A percentile compares a stretch with the other conserved stretches of the same genome.
Conservation (phyloP, 2,888 invertebrate species). For the Acanthosepion pharaonis region DNA sequence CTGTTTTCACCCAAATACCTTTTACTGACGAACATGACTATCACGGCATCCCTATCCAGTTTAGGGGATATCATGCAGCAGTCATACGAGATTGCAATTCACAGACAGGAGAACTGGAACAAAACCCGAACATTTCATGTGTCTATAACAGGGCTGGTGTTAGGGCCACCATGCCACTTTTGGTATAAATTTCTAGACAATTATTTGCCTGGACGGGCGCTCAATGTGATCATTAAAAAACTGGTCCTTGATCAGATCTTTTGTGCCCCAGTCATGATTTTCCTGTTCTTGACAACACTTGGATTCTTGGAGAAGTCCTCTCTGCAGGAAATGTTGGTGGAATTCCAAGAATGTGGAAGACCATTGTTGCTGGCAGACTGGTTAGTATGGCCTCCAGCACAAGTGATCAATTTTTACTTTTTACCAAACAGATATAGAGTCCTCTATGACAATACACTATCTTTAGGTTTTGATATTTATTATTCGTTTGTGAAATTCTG, state of each 20-base stretch:
- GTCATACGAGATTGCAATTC: slow-evolving; percentile 79
- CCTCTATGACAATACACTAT: slow-evolving; percentile 78
- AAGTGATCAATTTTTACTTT: slow-evolving; percentile 92
- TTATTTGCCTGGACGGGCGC: slow-evolving; percentile 81
- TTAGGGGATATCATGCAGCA: slow-evolving; percentile 88
- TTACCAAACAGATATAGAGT: slow-evolving; percentile 88
- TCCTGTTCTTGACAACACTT: slow-evolving; percentile 85
- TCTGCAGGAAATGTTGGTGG: slow-evolving; percentile 74
- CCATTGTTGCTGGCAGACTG: slow-evolving; percentile 89
- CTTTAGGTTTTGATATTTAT: slow-evolving; percentile 70
- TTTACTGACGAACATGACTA: slow-evolving; percentile 82
- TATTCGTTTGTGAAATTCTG: slow-evolving; percentile 66
- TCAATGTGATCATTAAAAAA: slow-evolving; percentile 80
- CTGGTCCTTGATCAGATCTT: slow-evolving; percentile 87
- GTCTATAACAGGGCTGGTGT: slow-evolving; percentile 84
- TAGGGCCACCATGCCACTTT: slow-evolving; percentile 87
- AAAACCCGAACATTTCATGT: slow-evolving; percentile 82
- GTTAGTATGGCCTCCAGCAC: slow-evolving; percentile 93
- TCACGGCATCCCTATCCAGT: slow-evolving; percentile 85
- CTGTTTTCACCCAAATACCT: slow-evolving; percentile 63
- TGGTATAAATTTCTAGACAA: slow-evolving; percentile 88
- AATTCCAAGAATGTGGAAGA: slow-evolving; percentile 84
- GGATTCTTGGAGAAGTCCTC: slow-evolving; percentile 80
- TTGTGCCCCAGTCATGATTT: slow-evolving; percentile 87
- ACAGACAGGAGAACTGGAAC: slow-evolving; percentile 68